phyloP scores from a whole-genome alignment of 1,140 invertebrate genomes.

The Riptortus pedestris region DNA sequence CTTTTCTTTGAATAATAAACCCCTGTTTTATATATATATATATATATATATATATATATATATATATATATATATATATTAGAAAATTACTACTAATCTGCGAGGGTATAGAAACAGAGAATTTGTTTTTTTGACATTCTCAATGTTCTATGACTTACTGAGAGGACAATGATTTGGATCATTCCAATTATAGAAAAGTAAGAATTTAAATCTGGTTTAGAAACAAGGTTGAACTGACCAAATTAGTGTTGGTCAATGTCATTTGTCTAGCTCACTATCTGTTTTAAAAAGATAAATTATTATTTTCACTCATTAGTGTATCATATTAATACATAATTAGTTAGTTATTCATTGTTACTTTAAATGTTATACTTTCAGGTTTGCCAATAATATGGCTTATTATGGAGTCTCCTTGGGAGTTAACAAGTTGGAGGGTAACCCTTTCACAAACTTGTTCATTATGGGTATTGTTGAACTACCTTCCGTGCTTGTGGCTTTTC shows the following conservation, averaged over 20 bases:
- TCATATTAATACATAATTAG: neutral
- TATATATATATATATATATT: too few relatives aligned
- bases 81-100: too few relatives aligned
- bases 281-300: neutral
- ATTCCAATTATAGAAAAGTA: neutral
- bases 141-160: too few relatives aligned
- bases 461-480: conserved; percentile 73
- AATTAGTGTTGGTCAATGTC: too few relatives aligned
- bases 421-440: conserved; percentile 59
- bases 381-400: conserved; percentile 77
- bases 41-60: too few relatives aligned
- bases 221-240: too few relatives aligned
- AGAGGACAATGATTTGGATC: too few relatives aligned
- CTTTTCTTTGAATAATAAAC: too few relatives aligned
- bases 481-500: conserved; percentile 58
- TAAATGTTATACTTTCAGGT: conserved; percentile 38
- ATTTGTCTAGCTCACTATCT: neutral
- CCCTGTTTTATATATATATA: too few relatives aligned
- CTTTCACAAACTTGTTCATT: conserved; percentile 69
- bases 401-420: conserved; percentile 74
- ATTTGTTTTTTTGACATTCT: too few relatives aligned
- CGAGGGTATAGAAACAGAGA: too few relatives aligned
- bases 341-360: neutral
- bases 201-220: neutral
- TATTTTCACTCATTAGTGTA: neutral